Conservation (phyloP, 2,888 invertebrate genomes). For the Mythimna pallens region DNA sequence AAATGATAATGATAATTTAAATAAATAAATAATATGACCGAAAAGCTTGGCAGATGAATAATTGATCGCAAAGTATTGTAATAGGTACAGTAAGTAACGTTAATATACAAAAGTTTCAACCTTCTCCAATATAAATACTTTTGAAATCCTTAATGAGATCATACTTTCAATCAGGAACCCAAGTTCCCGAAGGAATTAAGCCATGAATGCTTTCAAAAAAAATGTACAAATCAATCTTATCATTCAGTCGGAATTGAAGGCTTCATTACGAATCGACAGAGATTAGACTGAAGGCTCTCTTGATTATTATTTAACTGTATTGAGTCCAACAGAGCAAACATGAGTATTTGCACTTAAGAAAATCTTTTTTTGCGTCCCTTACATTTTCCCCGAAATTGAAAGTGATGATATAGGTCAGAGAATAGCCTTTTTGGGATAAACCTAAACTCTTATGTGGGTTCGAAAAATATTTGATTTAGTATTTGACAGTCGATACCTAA, state of each 20-base stretch:
- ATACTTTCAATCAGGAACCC: not conserved
- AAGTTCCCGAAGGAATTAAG: constrained; percentile 15
- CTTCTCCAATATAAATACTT: not conserved
- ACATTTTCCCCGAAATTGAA: constrained; percentile 27
- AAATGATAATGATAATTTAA: not conserved
- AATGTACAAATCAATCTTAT: constrained; percentile 45
- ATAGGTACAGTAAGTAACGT: not conserved
- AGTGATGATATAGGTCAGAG: constrained; percentile 26
- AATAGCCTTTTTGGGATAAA: constrained; percentile 14
- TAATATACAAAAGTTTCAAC: not conserved
- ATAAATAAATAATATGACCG: not conserved
- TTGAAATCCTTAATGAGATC: constrained; percentile 19
- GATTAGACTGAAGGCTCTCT: constrained; percentile 29
- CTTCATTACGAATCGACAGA: constrained; percentile 12
- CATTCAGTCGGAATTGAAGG: constrained; percentile 21
- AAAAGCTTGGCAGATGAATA: no score
- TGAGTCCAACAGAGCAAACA: constrained; percentile 27
- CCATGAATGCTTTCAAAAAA: constrained; percentile 20
- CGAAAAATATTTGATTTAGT: constrained; percentile 45
- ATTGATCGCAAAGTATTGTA: no score
- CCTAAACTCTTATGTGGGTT: constrained; percentile 27
- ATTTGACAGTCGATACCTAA: constrained; percentile 34
- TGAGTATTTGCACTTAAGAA: constrained; percentile 27
- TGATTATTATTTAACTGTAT: constrained; percentile 45
- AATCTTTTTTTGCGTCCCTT: constrained; percentile 17